Base-by-base conservation (phyloP, 2,888 invertebrate genomes). In the Halocaridina rubra region DNA sequence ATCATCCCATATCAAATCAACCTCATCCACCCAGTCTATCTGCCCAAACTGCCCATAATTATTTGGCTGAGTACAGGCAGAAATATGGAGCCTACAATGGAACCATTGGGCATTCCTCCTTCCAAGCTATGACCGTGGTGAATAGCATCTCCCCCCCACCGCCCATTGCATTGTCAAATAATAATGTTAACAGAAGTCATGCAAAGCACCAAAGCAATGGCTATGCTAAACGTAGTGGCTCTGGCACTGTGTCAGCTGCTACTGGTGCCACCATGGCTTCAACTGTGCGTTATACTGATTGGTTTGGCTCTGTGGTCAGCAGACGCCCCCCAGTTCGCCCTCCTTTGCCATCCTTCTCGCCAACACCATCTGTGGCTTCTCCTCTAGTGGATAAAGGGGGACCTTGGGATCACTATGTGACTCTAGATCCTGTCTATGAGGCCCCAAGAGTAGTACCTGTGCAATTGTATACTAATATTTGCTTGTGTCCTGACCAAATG, bases 261-360 rank as follows among this genome's bases (percentile, higher is more conserved):
- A 64, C 75, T 8, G 69, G 79, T 30, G 74, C 79, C 24, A 84
- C 84, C 29, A 84, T 84, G 84, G 19, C 84, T 10, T 84, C 84
- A 78, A 84, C 88, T 24, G 86, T 88, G 24, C 81, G 81, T 29
- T 88, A 88, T 75, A 88, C 86, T 3, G 88, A 88, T 32, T 88
- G 88, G 88, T 88, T 88, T 72, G 88, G 88, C 7, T 88, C 88
- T 19, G 88, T 88, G 7, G 86, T 74, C 3, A 78, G 81, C 0
- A 74, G 86, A 46, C 46, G 86, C 29, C 86, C 86, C 3, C 77
- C 84, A 16, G 59, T 81, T 4, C 79, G 88, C 5, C 81, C 88
- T 5, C 80, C 86, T 10, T 61, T 88, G 7, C 88, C 88, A n/a
- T 22, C 79, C 53, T 81, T 81, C 33, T 33, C 39, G 13, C 24